phyloP scores from a whole-genome alignment of 2,797 vertebrate genomes.

The Melanotaenia nigrans region DNA sequence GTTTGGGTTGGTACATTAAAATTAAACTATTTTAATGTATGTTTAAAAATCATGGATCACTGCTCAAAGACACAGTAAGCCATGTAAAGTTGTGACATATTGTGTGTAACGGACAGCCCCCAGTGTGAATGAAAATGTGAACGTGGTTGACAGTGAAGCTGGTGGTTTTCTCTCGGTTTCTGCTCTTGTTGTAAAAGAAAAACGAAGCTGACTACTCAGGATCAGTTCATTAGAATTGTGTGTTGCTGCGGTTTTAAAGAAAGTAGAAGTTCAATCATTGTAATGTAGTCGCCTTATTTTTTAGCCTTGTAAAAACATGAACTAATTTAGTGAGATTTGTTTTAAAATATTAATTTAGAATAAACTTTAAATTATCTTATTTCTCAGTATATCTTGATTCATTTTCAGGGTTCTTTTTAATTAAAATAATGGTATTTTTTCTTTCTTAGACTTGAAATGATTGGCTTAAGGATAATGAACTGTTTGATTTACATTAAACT shows the following conservation, averaged over 20 bases:
- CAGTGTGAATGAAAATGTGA: conserved; percentile 42
- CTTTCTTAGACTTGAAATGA: no score
- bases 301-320: background rate
- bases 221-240: conserved; percentile 46
- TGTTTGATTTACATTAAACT: no score
- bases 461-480: no score
- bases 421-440: no score
- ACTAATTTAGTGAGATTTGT: no score
- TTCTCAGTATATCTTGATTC: no score
- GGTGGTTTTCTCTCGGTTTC: conserved; percentile 58
- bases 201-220: conserved; percentile 17
- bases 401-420: no score
- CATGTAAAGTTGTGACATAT: background rate
- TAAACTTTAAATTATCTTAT: no score
- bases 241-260: conserved; percentile 48
- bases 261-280: background rate
- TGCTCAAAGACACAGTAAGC: background rate
- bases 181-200: conserved; percentile 36
- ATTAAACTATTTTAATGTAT: background rate
- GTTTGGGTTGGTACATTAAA: background rate
- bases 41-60: background rate
- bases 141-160: conserved; percentile 20
- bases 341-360: no score
- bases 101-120: background rate
- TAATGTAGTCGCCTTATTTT: background rate